A percentile compares a stretch with the other conserved stretches of the same genome.
Conservation (phyloP, 2,797 vertebrate species). For the Leuciscus waleckii region DNA sequence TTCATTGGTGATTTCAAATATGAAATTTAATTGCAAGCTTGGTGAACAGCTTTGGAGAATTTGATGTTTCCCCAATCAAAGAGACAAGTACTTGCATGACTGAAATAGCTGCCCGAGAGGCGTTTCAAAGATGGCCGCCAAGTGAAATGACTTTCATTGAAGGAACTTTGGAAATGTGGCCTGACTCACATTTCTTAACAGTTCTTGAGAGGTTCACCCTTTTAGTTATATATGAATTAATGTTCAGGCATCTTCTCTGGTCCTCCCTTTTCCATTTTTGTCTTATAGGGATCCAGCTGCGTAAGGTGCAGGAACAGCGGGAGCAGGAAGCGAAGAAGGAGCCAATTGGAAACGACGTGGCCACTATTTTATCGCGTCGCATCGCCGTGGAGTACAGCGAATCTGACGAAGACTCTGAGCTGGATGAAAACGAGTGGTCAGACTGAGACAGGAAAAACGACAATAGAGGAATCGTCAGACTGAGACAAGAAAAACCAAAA, state of each 20-base stretch:
- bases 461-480: constrained; percentile 77
- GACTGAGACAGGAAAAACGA: constrained; percentile 74
- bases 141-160: neutral
- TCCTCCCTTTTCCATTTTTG: neutral
- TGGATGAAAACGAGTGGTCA: constrained; percentile 94
- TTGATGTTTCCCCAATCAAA: neutral
- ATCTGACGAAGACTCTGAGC: constrained; percentile 92
- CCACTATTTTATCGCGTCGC: constrained; percentile 90
- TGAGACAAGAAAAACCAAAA: constrained; percentile 62
- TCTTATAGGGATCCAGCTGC: constrained; percentile 86
- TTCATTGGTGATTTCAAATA: neutral
- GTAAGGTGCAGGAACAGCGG: constrained; percentile 92
- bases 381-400: constrained; percentile 95
- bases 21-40: neutral
- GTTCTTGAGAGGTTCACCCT: neutral
- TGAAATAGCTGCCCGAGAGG: neutral
- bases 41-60: neutral
- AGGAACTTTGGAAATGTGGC: neutral
- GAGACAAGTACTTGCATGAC: neutral
- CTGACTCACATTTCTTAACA: neutral
- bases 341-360: constrained; percentile 91
- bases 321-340: constrained; percentile 93
- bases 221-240: neutral
- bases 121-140: neutral
- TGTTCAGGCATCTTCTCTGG: neutral